These are phyloP conservation scores for Onychomys arenicola DNA, from an alignment of 2,797 vertebrate genomes.

Conservation along the genomic window DNA sequence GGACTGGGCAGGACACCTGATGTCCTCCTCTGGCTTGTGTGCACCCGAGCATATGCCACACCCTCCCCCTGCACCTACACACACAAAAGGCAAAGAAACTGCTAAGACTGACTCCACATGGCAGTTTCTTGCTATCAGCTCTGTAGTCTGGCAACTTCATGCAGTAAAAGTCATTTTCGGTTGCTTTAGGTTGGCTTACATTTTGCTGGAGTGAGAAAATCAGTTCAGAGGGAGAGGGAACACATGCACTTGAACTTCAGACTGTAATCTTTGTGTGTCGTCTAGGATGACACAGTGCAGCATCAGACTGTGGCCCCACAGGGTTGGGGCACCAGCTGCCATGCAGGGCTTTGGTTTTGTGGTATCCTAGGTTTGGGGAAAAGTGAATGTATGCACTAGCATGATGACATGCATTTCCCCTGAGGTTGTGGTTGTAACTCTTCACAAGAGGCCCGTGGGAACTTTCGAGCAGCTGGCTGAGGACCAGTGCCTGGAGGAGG, in stretches of 20 bases:
- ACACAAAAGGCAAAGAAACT: not conserved
- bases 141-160: conserved; percentile 4
- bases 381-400: conserved; percentile 38
- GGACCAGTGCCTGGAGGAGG: conserved; percentile 59
- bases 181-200: not conserved
- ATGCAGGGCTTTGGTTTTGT: not conserved
- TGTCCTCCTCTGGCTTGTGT: not conserved
- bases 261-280: not conserved
- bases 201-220: conserved; percentile 52
- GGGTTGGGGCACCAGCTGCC: not conserved
- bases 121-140: not conserved
- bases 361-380: not conserved
- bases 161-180: conserved; percentile 23
- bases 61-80: not conserved
- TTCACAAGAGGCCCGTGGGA: conserved; percentile 71
- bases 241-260: conserved; percentile 52
- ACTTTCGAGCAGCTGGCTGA: conserved; percentile 58
- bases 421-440: conserved; percentile 73
- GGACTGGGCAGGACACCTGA: not conserved
- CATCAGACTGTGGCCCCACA: not conserved
- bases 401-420: conserved; percentile 16
- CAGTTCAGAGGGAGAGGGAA: conserved; percentile 52
- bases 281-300: not conserved
- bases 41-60: not conserved
- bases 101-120: conserved; percentile 8